These are phyloP conservation scores for Anarhynchus alexandrinus DNA, from an alignment of 2,113 vertebrate genomes.

Conservation along the genomic window DNA sequence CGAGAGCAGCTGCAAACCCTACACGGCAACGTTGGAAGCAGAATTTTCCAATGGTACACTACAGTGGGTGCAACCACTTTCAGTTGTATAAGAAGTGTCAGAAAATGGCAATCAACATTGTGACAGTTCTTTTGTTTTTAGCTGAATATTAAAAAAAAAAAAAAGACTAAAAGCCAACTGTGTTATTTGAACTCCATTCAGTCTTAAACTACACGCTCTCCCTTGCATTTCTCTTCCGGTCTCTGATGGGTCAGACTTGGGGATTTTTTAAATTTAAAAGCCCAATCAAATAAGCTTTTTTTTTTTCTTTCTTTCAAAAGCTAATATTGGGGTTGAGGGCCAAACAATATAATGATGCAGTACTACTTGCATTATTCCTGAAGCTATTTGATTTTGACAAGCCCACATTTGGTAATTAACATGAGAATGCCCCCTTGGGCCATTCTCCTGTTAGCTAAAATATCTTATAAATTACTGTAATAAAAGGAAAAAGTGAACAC, in stretches of 20 bases:
- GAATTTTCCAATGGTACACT: neutral
- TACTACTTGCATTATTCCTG: conserved; percentile 78
- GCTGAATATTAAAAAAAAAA: conserved; percentile 6
- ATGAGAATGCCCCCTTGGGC: conserved; percentile 82
- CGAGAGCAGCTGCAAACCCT: neutral
- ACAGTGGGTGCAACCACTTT: neutral
- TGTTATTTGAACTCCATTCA: conserved; percentile 5
- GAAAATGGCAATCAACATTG: conserved; percentile 43
- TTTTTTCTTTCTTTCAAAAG: conserved; percentile 27
- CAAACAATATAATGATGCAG: conserved; percentile 77
- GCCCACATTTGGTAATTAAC: conserved; percentile 85
- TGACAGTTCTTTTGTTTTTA: conserved; percentile 35
- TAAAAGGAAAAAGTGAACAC: conserved; percentile 80
- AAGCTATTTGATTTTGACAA: conserved; percentile 85
- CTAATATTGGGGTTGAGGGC: conserved; percentile 79
- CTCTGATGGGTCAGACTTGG: conserved; percentile 27
- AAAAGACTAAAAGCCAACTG: neutral
- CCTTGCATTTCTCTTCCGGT: conserved; percentile 8
- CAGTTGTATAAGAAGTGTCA: neutral
- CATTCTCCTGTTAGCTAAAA: conserved; percentile 82
- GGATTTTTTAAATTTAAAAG: conserved; percentile 65
- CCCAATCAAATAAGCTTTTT: conserved; percentile 54
- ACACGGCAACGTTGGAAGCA: neutral
- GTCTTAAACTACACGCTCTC: conserved; percentile 37
- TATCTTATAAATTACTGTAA: conserved; percentile 85